Base-by-base conservation (phyloP, 2,888 invertebrate genomes). In the Drosophila setosimentum region DNA sequence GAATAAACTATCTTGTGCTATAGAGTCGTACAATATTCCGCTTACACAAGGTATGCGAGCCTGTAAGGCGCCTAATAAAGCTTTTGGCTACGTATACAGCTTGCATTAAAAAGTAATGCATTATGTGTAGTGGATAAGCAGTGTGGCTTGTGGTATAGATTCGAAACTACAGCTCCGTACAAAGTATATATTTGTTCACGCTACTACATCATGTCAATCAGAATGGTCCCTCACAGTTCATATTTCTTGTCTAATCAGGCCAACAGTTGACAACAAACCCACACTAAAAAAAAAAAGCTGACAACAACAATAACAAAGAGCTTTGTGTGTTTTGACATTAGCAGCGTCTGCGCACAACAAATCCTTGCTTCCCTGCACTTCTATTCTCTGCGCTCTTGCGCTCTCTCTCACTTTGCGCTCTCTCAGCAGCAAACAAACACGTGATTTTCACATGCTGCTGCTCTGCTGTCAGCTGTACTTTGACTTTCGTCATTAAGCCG, bases 231-330 rank as follows among this genome's bases (percentile, higher is more conserved):
- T 45, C 57, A 8, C 27, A 16, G 27, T 16, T 37, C 55, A 50
- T 66, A 60, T 59, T 50, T 55, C 64, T 80, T 76, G 49, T 69
- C 69, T 68, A 89, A 89, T 87, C 89, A 79, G 85, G 84, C 73
- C 89, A 89, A 69, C 71, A 50, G 68, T 71, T 68, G 76, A 87
- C 61, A 84, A 84, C 88, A 84, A 87, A 82, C 75, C 58, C 76
- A 68, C 63, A 57, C 65, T 76, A 77, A 13, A 45, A 24, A 45
- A 24, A 45, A 16, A 16, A 24, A 7, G 3, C 21, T 21, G 55
- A 58, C 54, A 42, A 45, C 33, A 50, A 45, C 48, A 76, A 57
- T 59, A 70, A 54, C 57, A 66, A 53, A 16, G 53, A 53, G 57
- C 53, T 62, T 51, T 42, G 40, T 69, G 63, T 78, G 59, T 79